Percentiles rank a stretch among this genome's conserved stretches.
Conservation (phyloP, 1,140 invertebrate genomes). For the Myzus persicae region DNA sequence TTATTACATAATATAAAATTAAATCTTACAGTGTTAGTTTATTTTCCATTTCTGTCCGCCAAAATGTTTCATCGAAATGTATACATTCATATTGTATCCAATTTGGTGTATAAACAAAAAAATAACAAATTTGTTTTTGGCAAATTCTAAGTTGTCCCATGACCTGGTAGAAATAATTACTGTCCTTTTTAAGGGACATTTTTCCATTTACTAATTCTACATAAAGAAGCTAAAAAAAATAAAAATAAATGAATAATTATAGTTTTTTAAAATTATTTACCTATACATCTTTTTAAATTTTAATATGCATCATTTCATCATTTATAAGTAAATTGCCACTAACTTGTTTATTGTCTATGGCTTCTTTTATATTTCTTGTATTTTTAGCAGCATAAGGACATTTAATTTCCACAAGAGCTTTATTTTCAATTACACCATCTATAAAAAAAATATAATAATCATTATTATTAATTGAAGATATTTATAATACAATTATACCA, state of each 20-base stretch:
- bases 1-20: not conserved
- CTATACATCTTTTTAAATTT: not conserved
- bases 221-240: not conserved
- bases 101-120: constrained; percentile 23
- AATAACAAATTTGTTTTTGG: not conserved
- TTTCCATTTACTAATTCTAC: not conserved
- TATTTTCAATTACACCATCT: not conserved
- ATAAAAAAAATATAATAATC: constrained; percentile 5
- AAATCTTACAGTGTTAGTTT: constrained; percentile 12
- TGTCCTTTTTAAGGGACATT: constrained; percentile 22
- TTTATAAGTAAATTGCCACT: not conserved
- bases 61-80: not conserved
- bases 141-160: constrained; percentile 29
- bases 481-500: constrained; percentile 8
- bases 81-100: constrained; percentile 23
- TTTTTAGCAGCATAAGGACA: not conserved
- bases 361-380: not conserved
- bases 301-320: not conserved
- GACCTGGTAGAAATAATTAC: constrained; percentile 27
- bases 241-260: constrained; percentile 14
- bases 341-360: not conserved
- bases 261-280: not conserved
- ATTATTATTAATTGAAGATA: not conserved
- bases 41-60: constrained; percentile 15
- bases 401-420: constrained; percentile 7